These are phyloP conservation scores for Stomorhina lunata DNA, from an alignment of 2,888 invertebrate genomes.

Conservation along the genomic window DNA sequence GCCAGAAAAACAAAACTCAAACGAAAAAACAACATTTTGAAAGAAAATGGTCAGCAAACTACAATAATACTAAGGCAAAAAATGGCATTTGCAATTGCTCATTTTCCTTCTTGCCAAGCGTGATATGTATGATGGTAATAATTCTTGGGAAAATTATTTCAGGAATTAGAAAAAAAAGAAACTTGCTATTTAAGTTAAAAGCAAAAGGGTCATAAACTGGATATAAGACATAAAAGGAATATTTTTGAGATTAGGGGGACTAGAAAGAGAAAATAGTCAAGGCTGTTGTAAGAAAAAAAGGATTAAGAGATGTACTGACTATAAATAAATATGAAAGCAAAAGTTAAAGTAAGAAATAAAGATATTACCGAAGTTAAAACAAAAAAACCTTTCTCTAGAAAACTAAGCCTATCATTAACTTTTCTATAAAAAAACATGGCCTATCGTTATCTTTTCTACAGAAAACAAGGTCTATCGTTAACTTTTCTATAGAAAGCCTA, in stretches of 20 bases:
- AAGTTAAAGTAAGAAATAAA: too few relatives aligned
- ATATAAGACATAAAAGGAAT: not conserved
- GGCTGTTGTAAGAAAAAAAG: not conserved
- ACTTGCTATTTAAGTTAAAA: not conserved
- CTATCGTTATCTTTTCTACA: too few relatives aligned
- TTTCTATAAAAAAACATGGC: too few relatives aligned
- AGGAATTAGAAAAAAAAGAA: slow-evolving; percentile 31
- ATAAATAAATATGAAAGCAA: too few relatives aligned
- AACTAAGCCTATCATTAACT: too few relatives aligned
- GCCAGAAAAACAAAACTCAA: not conserved
- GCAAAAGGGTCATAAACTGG: not conserved
- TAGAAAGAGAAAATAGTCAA: not conserved
- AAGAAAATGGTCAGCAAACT: slow-evolving; percentile 15
- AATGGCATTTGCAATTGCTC: slow-evolving; percentile 11
- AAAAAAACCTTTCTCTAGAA: not conserved
- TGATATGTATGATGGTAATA: slow-evolving; percentile 34
- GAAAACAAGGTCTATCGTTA: too few relatives aligned
- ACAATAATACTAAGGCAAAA: not conserved
- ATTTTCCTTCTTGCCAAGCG: slow-evolving; percentile 35
- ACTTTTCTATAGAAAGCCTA: too few relatives aligned
- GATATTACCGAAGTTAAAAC: too few relatives aligned
- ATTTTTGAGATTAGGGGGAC: not conserved
- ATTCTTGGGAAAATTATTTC: slow-evolving; percentile 54
- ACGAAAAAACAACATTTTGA: slow-evolving; percentile 28
- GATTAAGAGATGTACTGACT: too few relatives aligned